phyloP scores from a whole-genome alignment of 1,140 invertebrate genomes.

The Lasioglossum albipes region DNA sequence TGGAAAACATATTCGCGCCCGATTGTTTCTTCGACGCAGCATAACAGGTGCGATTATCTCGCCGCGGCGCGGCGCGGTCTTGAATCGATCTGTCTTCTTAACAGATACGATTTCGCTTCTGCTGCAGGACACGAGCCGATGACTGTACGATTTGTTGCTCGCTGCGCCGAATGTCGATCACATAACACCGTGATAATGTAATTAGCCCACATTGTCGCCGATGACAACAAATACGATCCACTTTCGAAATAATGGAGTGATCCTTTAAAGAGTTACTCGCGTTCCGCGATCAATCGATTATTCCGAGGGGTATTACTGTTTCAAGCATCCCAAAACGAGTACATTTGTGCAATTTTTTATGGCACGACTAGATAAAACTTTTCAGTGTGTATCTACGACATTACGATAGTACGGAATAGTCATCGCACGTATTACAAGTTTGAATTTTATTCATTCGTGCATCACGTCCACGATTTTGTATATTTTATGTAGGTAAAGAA shows the following conservation, averaged over 20 bases:
- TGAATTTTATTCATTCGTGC: too few species aligned
- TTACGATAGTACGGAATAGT: too few species aligned
- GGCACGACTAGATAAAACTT: too few species aligned
- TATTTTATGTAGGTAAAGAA: too few species aligned
- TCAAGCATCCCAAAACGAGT: too few species aligned
- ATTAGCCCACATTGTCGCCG: conserved; percentile 40
- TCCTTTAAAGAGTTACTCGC: not conserved
- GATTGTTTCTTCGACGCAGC: conserved; percentile 39
- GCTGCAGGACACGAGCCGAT: conserved; percentile 38
- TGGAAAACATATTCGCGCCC: conserved; percentile 21
- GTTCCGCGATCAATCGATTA: not conserved
- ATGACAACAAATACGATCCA: conserved; percentile 10
- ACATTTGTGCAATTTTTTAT: too few species aligned
- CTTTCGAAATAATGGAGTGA: conserved; percentile 9
- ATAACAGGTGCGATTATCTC: conserved; percentile 50
- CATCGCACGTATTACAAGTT: too few species aligned
- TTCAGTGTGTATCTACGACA: too few species aligned
- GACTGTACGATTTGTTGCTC: conserved; percentile 37
- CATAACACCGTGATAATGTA: conserved; percentile 44
- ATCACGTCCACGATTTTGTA: too few species aligned
- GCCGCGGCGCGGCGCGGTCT: not conserved
- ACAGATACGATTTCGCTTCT: conserved; percentile 31
- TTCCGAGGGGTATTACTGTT: too few species aligned
- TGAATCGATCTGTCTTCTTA: conserved; percentile 33
- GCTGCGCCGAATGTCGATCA: conserved; percentile 40